Evolutionary conservation across 2,888 invertebrate species (phyloP).

Genomic region (Pseudolycoriella hygida): DNA sequence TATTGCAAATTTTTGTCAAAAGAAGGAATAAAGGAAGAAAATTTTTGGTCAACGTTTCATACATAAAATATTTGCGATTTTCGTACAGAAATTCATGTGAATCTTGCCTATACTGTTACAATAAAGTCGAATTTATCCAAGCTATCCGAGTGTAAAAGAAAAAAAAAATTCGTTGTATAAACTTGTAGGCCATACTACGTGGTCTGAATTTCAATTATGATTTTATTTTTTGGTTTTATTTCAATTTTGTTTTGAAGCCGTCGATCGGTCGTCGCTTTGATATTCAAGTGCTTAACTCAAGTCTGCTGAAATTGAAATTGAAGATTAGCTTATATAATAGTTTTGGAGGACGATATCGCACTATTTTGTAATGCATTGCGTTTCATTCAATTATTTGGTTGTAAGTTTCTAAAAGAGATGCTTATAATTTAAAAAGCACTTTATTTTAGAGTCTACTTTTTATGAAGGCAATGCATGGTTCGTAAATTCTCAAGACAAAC

Average conservation of each 20-base stretch:
- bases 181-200: not conserved
- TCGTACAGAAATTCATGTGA: not conserved
- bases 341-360: no score
- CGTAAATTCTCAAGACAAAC: no score
- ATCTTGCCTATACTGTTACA: not conserved
- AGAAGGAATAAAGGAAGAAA: conserved; percentile 4
- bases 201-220: not conserved
- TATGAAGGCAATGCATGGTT: no score
- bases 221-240: no score
- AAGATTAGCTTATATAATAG: not conserved
- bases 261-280: not conserved
- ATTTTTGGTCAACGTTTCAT: not conserved
- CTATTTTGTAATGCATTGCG: no score
- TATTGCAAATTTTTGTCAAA: no score
- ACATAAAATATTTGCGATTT: no score
- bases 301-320: conserved; percentile 4
- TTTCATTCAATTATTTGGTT: no score
- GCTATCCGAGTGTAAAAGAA: not conserved
- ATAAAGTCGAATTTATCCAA: no score
- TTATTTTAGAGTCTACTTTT: no score
- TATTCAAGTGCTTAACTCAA: conserved; percentile 1
- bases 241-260: not conserved
- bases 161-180: not conserved
- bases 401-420: no score
- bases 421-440: no score